phyloP scores from a whole-genome alignment of 2,888 invertebrate species.

The Philopedon plagiatum region DNA sequence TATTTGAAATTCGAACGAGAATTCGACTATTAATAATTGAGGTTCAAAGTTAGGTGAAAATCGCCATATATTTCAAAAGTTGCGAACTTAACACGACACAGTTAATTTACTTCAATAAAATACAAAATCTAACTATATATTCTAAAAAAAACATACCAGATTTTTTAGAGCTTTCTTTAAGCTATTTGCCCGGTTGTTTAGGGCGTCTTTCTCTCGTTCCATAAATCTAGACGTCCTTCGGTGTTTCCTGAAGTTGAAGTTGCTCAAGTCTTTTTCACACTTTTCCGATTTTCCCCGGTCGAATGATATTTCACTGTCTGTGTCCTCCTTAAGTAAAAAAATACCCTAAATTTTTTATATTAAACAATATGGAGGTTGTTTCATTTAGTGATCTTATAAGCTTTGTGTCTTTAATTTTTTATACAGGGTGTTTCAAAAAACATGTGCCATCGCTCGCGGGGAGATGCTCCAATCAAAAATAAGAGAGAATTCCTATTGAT shows the following conservation, averaged over 20 bases:
- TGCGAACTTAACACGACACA: no score
- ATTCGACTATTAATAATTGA: no score
- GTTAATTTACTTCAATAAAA: no score
- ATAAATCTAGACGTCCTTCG: constrained; percentile 68
- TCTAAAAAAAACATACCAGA: constrained; percentile 73
- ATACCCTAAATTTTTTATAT: not conserved
- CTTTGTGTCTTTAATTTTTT: no score
- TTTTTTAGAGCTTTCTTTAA: constrained; percentile 86
- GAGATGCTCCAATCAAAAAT: no score
- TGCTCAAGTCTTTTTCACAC: constrained; percentile 68
- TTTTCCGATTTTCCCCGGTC: constrained; percentile 65
- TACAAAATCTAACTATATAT: no score
- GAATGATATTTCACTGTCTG: constrained; percentile 67
- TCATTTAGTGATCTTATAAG: not conserved
- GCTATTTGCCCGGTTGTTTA: constrained; percentile 82
- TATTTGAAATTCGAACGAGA: no score
- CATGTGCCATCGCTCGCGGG: no score
- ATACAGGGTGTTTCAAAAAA: no score
- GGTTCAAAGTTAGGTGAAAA: no score
- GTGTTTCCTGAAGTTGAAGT: constrained; percentile 67
- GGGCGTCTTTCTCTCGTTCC: constrained; percentile 72
- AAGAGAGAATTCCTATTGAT: no score
- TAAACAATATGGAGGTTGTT: not conserved
- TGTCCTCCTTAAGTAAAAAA: constrained; percentile 58
- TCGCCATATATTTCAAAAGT: no score